A percentile compares a stretch with the other conserved stretches of the same genome.
Evolutionary conservation across 2,113 vertebrate species (phyloP).

Genomic region (Heterochromis multidens): DNA sequence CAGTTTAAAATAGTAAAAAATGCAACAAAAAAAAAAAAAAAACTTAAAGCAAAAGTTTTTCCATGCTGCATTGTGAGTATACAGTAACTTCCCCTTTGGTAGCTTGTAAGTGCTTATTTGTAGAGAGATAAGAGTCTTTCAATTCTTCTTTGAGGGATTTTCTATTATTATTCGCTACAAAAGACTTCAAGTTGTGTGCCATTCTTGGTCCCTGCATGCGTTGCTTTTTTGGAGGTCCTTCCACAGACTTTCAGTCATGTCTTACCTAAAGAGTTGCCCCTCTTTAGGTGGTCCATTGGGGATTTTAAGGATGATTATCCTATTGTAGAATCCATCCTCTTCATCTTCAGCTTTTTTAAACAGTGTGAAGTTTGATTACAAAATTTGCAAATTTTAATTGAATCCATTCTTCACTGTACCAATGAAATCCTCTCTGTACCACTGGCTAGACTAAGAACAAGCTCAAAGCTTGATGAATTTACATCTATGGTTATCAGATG

Average conservation of each 20-base stretch:
- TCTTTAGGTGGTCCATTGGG: not conserved
- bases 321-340: not conserved
- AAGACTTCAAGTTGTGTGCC: not conserved
- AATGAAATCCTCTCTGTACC: not conserved
- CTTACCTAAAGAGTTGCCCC: not conserved
- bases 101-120: not conserved
- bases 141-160: not conserved
- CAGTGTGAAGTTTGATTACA: not conserved
- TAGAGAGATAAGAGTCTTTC: not conserved
- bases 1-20: not conserved
- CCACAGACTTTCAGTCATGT: not conserved
- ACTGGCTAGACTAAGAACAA: not conserved
- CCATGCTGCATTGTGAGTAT: not conserved
- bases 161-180: not conserved
- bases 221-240: not conserved
- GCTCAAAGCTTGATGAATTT: not conserved
- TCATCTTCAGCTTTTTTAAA: not conserved
- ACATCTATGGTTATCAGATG: not conserved
- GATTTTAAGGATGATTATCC: not conserved
- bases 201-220: not conserved
- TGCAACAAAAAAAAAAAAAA: accelerated
- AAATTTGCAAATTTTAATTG: not conserved
- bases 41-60: not conserved
- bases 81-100: not conserved
- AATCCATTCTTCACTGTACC: not conserved